Base-by-base conservation (phyloP, 2,113 vertebrate species). In the Cyprinus carpio region DNA sequence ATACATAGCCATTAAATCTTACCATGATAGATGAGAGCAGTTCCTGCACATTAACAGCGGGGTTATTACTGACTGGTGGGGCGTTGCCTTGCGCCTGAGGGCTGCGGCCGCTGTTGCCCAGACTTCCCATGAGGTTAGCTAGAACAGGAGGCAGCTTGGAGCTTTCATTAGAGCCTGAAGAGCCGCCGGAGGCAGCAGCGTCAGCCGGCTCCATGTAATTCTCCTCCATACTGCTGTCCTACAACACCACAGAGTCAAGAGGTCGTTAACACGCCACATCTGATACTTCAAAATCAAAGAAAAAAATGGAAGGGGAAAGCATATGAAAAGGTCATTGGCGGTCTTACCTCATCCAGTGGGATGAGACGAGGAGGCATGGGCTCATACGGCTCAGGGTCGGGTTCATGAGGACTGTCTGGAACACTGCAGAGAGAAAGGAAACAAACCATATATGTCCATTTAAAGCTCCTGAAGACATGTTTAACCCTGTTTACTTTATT, bases 1-100 rank as follows among this genome's bases (percentile, higher is more conserved):
- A 25, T 31, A 40, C 34, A 79, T n/a, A 18, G 20, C 2, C 3
- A 31, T 23, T 67, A 49, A 18, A 34, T 31, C 87, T 89, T 90
- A 98, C 97, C 96, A 99, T 99, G 85, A 98, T 97, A 76, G 97
- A 97, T 2, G 95, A 94, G 18, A 99, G 96, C 88, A 98, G 96
- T 89, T 98, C 97, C 92, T 99, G 97, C 0, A 99, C 96, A 1
- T 97, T 97, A 88, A 98, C 95, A 12, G 95, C 58, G 1, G 89
- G 75, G 56, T 89, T 89, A 25, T 74, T 86, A 84, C 69, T 87
- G 5, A 94, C 90, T 0, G 93, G 89, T 3, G 92, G 92, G 1
- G 95, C 89, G 71, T 90, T 95, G 83, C 84, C 94, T 81, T 81
- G 85, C 0, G 88, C 74, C 12, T 96, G 96, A 0, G 96, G 96